phyloP scores from a whole-genome alignment of 2,113 vertebrate genomes.

The Pangasianodon gigas region DNA sequence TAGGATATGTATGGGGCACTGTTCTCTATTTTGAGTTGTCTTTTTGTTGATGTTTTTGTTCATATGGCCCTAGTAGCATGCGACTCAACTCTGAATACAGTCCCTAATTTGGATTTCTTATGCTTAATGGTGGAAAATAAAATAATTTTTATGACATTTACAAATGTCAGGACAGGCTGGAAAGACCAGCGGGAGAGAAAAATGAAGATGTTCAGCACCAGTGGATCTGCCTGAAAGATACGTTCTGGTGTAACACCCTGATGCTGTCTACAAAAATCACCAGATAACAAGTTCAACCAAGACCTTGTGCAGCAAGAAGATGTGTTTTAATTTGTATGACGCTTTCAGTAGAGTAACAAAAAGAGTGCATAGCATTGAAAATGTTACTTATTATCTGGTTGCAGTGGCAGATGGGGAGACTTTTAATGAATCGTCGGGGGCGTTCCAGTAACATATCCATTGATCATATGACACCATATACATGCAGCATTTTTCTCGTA shows the following conservation, averaged over 20 bases:
- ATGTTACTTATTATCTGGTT: neutral
- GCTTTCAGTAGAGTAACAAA: neutral
- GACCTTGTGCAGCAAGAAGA: neutral
- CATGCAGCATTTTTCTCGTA: neutral
- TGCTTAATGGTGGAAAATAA: neutral
- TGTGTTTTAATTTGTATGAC: neutral
- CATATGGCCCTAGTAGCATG: neutral
- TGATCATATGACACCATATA: neutral
- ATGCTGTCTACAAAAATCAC: neutral
- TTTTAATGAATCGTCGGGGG: neutral
- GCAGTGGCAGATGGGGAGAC: neutral
- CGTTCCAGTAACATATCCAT: neutral
- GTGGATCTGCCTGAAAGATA: neutral
- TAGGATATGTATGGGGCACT: neutral
- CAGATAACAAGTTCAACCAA: neutral
- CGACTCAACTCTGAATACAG: neutral
- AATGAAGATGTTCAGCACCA: neutral
- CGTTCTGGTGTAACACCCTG: neutral
- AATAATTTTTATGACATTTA: neutral
- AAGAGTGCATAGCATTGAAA: neutral
- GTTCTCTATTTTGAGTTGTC: neutral
- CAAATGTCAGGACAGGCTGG: neutral
- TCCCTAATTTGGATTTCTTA: neutral
- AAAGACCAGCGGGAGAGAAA: neutral
- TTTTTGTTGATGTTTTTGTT: neutral